These are phyloP conservation scores for Zaprionus obscuricornis DNA, from an alignment of 2,888 invertebrate species.

Conservation along the genomic window DNA sequence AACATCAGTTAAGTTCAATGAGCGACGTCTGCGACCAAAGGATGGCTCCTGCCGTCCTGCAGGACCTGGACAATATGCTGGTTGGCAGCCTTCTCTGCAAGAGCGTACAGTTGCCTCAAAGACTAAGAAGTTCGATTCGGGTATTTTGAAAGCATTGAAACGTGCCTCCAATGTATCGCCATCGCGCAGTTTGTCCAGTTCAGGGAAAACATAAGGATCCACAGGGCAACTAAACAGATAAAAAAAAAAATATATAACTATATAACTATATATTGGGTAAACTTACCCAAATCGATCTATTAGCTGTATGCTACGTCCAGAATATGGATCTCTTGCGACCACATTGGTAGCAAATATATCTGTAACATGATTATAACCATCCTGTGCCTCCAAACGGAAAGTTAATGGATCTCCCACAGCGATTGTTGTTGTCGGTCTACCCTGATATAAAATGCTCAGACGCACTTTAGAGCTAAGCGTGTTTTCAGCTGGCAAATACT, in stretches of 20 bases:
- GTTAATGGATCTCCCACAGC: conserved; percentile 96
- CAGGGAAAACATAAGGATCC: conserved; percentile 95
- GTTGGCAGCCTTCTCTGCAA: conserved; percentile 94
- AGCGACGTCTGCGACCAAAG: conserved; percentile 88
- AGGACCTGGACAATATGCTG: conserved; percentile 92
- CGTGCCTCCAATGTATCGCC: conserved; percentile 95
- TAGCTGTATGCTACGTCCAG: conserved; percentile 93
- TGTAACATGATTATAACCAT: conserved; percentile 93
- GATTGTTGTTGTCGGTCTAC: conserved; percentile 95
- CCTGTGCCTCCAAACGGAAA: conserved; percentile 94
- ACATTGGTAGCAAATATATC: conserved; percentile 97
- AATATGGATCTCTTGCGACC: conserved; percentile 95
- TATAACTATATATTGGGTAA: not conserved
- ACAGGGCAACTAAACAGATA: conserved; percentile 90
- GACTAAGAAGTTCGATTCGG: conserved; percentile 96
- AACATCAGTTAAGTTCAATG: conserved; percentile 81
- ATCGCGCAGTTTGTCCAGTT: conserved; percentile 92
- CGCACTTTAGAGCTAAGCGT: conserved; percentile 94
- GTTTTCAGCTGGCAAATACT: conserved; percentile 95
- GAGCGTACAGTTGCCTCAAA: conserved; percentile 96
- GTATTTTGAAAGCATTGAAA: conserved; percentile 97
- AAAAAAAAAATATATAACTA: not conserved
- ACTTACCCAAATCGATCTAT: conserved; percentile 94
- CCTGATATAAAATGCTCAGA: conserved; percentile 92
- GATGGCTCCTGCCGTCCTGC: conserved; percentile 92